A percentile compares a stretch with the other conserved stretches of the same genome.
phyloP scores from a whole-genome alignment of 2,888 invertebrate species.

The Dexiosoma caninum region DNA sequence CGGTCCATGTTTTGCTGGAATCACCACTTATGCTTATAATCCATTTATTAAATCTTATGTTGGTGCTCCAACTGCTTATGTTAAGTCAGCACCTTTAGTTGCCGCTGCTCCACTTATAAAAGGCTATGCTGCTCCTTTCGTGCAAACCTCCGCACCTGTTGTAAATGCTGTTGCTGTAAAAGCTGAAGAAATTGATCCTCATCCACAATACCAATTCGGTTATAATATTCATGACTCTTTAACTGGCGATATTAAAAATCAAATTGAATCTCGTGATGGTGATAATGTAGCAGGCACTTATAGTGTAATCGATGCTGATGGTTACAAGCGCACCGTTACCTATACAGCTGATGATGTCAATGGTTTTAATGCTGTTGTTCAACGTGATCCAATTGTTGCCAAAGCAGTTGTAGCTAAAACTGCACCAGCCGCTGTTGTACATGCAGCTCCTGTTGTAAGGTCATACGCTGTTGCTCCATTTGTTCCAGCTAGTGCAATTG shows the following conservation, averaged over 20 bases:
- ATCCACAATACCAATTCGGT: conserved; percentile 78
- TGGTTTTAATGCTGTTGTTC: conserved; percentile 80
- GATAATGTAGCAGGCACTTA: conserved; percentile 80
- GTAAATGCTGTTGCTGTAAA: conserved; percentile 37
- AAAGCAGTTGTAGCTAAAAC: conserved; percentile 63
- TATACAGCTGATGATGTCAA: conserved; percentile 80
- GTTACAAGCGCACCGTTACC: conserved; percentile 79
- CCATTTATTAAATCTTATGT: conserved; percentile 64
- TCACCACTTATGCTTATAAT: conserved; percentile 71
- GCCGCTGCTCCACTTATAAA: conserved; percentile 36
- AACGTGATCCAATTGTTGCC: conserved; percentile 77
- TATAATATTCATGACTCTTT: conserved; percentile 79
- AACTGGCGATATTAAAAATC: conserved; percentile 79
- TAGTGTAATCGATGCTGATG: conserved; percentile 80
- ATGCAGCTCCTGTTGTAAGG: conserved; percentile 4
- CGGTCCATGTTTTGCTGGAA: conserved; percentile 68
- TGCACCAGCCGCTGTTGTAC: background rate
- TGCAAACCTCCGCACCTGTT: conserved; percentile 37
- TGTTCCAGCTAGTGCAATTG: conserved; percentile 4
- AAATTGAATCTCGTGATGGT: conserved; percentile 79
- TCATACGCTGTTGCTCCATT: conserved; percentile 53
- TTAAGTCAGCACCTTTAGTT: conserved; percentile 3
- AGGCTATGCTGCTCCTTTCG: conserved; percentile 27
- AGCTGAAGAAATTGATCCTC: conserved; percentile 69
- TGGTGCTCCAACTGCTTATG: conserved; percentile 16